Conservation (phyloP, 2,797 vertebrate species). For the Hafferia zeledoni region DNA sequence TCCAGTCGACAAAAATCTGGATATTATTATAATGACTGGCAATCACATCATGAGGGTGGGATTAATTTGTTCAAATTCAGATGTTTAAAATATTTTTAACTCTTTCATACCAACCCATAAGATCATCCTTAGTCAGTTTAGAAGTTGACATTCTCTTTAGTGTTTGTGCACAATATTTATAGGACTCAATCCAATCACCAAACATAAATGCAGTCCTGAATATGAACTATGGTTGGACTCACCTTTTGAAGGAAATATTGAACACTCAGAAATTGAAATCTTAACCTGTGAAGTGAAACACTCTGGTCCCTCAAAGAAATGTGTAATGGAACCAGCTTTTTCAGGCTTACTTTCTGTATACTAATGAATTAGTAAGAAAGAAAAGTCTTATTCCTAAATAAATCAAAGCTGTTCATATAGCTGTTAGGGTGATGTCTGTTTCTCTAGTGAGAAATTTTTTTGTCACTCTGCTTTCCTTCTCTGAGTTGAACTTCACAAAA, state of each 20-base stretch:
- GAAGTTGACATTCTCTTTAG: background rate
- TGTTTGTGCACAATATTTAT: background rate
- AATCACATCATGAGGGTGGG: background rate
- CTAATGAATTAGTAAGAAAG: background rate
- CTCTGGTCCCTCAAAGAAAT: background rate
- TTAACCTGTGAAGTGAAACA: background rate
- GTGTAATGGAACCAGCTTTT: accelerated
- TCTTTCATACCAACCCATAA: background rate
- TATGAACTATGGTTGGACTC: background rate
- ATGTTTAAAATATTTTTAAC: conserved; percentile 36
- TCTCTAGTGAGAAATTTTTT: background rate
- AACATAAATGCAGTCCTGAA: background rate
- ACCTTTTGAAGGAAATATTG: background rate
- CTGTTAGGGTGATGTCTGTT: background rate
- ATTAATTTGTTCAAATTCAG: conserved; percentile 32
- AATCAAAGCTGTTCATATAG: background rate
- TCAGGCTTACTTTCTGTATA: background rate
- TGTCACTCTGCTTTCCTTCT: background rate
- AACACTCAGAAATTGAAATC: background rate
- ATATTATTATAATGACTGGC: conserved; percentile 37
- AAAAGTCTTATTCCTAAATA: background rate
- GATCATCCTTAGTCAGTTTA: background rate
- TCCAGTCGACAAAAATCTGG: conserved; percentile 27
- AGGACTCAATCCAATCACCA: background rate
- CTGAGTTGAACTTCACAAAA: background rate